Base-by-base conservation (phyloP, 2,113 vertebrate genomes). In the Hemiscyllium ocellatum region DNA sequence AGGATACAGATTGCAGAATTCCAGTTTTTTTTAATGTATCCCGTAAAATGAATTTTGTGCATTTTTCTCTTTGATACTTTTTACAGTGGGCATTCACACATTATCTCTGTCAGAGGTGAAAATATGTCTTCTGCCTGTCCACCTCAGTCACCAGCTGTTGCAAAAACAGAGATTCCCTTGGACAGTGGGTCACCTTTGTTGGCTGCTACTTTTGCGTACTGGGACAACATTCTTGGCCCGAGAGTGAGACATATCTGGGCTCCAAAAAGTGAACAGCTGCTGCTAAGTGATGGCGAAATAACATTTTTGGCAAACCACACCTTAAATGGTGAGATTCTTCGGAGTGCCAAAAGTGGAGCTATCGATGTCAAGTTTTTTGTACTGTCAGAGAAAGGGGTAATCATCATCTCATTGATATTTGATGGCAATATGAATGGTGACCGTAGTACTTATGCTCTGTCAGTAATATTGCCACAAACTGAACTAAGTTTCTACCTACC, bases 301-400 rank as follows among this genome's bases (percentile, higher is more conserved):
- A 99, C 98, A 47, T 99, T 99, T 96, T 97, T 99, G 97, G 99
- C 99, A 95, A 99, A 99, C 96, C 99, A 99, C 96, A 99, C 99
- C 0, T 97, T 99, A 19, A 99, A 99, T 50, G 99, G 99, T 42
- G 99, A 99, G 97, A 99, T 99, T 96, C 98, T 99, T 96, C 98
- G 99, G 26, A 99, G 99, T 90, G 99, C 99, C 0, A 99, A 99
- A 97, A 98, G 98, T 0, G 98, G 99, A 0, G 99, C 99, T 0
- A 99, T 99, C 96, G 99, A 99, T 19, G 99, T 99, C 22, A 99
- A 99, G 97, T 99, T 99, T 97, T 99, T 99, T 17, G 98, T 99
- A 91, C 97, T 99, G 96, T 98, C 99, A 0, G 99, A 99, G 96
- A 99, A 99, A 96, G 98, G 98, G 3, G 99, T 99, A 50, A 99